These are phyloP conservation scores for Cromileptes altivelis DNA, from an alignment of 2,113 vertebrate genomes.

Conservation along the genomic window DNA sequence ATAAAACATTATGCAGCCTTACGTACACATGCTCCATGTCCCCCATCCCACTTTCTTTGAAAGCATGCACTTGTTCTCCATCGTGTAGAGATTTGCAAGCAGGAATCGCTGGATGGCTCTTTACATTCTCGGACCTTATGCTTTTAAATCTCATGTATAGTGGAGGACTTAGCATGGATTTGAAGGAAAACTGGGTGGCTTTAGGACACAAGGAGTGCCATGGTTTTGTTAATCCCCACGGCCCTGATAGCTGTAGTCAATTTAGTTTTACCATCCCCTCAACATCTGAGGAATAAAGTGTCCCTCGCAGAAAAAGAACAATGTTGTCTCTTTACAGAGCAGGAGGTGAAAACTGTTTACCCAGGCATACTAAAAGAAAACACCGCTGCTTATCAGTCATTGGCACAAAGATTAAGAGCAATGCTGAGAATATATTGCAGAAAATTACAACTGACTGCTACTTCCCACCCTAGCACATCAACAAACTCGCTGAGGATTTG, in stretches of 20 bases:
- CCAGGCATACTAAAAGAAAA: constrained; percentile 33
- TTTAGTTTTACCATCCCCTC: constrained; percentile 34
- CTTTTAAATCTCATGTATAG: constrained; percentile 34
- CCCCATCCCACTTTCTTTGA: constrained; percentile 38
- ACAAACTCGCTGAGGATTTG: constrained; percentile 22
- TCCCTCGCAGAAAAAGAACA: constrained; percentile 23
- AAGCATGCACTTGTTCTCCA: constrained; percentile 47
- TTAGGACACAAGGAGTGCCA: constrained; percentile 3
- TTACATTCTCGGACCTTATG: not conserved
- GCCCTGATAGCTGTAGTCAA: constrained; percentile 28
- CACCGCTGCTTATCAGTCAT: constrained; percentile 45
- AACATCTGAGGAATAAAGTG: constrained; percentile 13
- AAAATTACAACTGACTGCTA: constrained; percentile 16
- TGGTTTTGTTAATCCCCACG: constrained; percentile 9
- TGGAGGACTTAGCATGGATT: constrained; percentile 16
- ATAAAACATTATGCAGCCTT: constrained; percentile 72
- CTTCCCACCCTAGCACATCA: constrained; percentile 23
- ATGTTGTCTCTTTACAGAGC: not conserved
- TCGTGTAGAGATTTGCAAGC: constrained; percentile 23
- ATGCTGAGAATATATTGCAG: constrained; percentile 38
- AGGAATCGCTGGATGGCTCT: not conserved
- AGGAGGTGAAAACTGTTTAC: constrained; percentile 28
- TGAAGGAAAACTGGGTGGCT: constrained; percentile 2
- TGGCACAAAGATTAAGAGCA: constrained; percentile 69
- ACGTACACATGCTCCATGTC: constrained; percentile 50